phyloP scores from a whole-genome alignment of 2,888 invertebrate genomes.

The Laothoe populi region DNA sequence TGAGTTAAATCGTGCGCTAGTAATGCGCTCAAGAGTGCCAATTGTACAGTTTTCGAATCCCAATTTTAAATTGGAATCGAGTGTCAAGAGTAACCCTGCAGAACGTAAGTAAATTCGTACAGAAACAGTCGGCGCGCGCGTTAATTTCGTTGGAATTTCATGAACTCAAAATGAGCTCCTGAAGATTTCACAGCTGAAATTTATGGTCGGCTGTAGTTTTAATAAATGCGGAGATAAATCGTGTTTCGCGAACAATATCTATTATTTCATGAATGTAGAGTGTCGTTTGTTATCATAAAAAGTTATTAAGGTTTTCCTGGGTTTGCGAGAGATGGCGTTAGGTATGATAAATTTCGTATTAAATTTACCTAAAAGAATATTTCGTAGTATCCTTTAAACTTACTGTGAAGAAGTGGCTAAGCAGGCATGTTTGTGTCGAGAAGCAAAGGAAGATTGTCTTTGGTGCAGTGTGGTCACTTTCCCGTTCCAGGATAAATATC shows the following conservation, averaged over 20 bases:
- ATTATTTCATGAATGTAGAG: conserved; percentile 4
- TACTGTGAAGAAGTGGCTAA: too few relatives aligned
- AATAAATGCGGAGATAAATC: conserved; percentile 33
- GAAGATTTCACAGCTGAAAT: conserved; percentile 39
- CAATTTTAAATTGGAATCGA: too few relatives aligned
- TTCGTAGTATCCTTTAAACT: too few relatives aligned
- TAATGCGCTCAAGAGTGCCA: too few relatives aligned
- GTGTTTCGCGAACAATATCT: background rate
- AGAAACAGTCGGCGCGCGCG: background rate
- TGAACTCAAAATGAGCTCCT: conserved; percentile 27
- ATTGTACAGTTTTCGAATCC: too few relatives aligned
- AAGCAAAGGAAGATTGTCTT: too few relatives aligned
- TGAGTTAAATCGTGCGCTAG: too few relatives aligned
- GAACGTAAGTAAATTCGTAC: conserved; percentile 1
- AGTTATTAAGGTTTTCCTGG: background rate
- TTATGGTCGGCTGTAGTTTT: conserved; percentile 37
- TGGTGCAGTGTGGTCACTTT: too few relatives aligned
- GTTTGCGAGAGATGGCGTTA: background rate
- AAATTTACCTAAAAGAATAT: too few relatives aligned
- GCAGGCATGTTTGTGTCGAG: too few relatives aligned
- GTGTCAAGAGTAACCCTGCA: too few relatives aligned
- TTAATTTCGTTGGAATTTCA: conserved; percentile 26
- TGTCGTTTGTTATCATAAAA: background rate
- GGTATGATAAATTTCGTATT: background rate
- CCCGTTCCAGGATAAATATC: too few relatives aligned